Evolutionary conservation across 2,888 invertebrate species (phyloP).

Genomic region (Pollenia griseotomentosa): DNA sequence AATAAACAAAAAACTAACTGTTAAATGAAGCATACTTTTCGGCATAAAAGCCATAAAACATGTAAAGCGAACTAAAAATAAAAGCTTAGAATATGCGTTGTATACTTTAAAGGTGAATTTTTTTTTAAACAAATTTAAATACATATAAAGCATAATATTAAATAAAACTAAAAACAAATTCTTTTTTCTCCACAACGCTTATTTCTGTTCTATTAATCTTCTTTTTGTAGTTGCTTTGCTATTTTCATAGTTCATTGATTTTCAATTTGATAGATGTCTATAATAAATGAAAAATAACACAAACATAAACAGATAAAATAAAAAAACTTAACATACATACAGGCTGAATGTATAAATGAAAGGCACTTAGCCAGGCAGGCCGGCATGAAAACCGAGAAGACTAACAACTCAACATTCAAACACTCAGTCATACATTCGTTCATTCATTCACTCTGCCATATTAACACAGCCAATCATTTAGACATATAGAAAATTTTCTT

Average conservation of each 20-base stretch:
- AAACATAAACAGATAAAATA: constrained; percentile 62
- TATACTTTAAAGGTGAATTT: neutral
- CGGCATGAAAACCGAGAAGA: neutral
- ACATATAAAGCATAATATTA: neutral
- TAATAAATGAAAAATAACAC: constrained; percentile 77
- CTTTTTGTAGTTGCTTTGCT: constrained; percentile 65
- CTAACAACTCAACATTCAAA: neutral
- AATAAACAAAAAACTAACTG: constrained; percentile 26
- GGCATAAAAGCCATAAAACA: constrained; percentile 12
- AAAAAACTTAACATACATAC: constrained; percentile 40
- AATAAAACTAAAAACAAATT: neutral
- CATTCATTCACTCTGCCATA: constrained; percentile 12
- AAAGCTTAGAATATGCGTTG: constrained; percentile 21
- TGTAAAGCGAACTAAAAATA: neutral
- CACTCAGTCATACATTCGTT: constrained; percentile 26
- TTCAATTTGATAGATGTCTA: constrained; percentile 83
- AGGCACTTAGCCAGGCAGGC: neutral
- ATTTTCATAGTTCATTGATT: constrained; percentile 83
- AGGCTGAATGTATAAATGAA: neutral
- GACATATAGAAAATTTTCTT: constrained; percentile 17
- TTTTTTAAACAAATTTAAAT: neutral
- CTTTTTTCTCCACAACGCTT: neutral
- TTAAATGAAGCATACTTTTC: constrained; percentile 58
- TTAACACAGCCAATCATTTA: constrained; percentile 41
- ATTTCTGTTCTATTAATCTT: constrained; percentile 54